phyloP scores from a whole-genome alignment of 37 sponge, comb jelly and placozoan genomes.

The Agelas oroides region DNA sequence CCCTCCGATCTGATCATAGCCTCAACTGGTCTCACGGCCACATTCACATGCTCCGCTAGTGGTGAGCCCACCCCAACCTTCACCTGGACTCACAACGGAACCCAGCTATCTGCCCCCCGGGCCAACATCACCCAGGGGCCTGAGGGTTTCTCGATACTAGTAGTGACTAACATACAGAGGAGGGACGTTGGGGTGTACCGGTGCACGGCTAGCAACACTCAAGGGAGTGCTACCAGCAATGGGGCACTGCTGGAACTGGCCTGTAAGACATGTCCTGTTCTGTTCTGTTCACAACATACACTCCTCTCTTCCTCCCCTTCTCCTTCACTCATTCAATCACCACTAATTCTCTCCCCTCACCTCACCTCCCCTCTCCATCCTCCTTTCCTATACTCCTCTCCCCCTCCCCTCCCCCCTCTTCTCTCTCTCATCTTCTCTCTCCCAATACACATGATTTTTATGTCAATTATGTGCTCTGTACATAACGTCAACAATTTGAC shows the following conservation, averaged over 20 bases:
- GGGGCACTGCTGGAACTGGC: slow-evolving; percentile 50
- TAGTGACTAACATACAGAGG: slow-evolving; percentile 13
- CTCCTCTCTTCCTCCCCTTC: no score
- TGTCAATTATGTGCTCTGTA: no score
- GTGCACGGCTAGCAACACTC: slow-evolving; percentile 54
- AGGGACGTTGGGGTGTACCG: slow-evolving; percentile 42
- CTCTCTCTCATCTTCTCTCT: no score
- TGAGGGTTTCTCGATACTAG: slow-evolving; percentile 21
- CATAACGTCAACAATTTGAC: no score
- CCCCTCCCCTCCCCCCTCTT: no score
- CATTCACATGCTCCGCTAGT: slow-evolving; percentile 54
- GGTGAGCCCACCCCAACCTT: slow-evolving; percentile 65
- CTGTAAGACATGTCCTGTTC: slow-evolving; percentile 34
- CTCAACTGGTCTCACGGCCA: slow-evolving; percentile 23
- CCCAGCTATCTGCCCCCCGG: background rate
- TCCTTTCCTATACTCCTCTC: no score
- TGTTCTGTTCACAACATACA: no score
- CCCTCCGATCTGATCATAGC: slow-evolving; percentile 26
- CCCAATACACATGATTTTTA: no score
- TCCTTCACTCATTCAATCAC: no score
- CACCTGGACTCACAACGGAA: slow-evolving; percentile 42
- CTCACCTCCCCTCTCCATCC: no score
- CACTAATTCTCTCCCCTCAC: no score
- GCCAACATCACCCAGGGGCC: background rate
- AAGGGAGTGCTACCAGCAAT: slow-evolving; percentile 41